A percentile compares a stretch with the other conserved stretches of the same genome.
Conservation (phyloP, 1,140 invertebrate genomes). For the Maconellicoccus hirsutus region DNA sequence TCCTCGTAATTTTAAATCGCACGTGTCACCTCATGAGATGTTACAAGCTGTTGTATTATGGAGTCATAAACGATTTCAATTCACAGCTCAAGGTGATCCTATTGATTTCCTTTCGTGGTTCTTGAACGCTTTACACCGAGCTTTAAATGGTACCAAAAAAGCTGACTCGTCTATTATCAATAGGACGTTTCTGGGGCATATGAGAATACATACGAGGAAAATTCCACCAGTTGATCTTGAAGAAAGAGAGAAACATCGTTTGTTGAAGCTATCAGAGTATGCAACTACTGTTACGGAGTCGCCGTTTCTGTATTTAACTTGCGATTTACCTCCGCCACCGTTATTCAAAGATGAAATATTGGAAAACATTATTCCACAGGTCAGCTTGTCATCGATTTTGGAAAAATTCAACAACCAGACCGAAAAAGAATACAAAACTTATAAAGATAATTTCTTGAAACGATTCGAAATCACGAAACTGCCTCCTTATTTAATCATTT, state of each 20-base stretch:
- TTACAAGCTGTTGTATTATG: conserved; percentile 96
- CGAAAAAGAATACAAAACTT: conserved; percentile 98
- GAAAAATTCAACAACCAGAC: conserved; percentile 91
- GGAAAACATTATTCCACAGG: conserved; percentile 98
- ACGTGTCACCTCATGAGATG: conserved; percentile 99
- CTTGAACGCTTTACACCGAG: conserved; percentile 82
- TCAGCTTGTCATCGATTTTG: conserved; percentile 84
- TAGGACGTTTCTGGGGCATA: conserved; percentile 87
- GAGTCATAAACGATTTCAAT: conserved; percentile 96
- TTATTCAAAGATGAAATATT: conserved; percentile 93
- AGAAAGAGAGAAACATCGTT: conserved; percentile 64
- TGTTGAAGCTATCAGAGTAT: conserved; percentile 75
- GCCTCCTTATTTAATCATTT: conserved; percentile 94
- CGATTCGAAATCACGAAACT: conserved; percentile 89
- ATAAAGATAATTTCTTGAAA: conserved; percentile 97
- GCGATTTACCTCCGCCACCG: conserved; percentile 90
- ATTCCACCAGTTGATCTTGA: conserved; percentile 86
- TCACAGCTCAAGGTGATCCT: conserved; percentile 97
- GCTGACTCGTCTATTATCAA: conserved; percentile 81
- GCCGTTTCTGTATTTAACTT: conserved; percentile 90
- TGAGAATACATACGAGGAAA: conserved; percentile 87
- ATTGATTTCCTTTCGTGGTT: conserved; percentile 96
- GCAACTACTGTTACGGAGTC: conserved; percentile 75
- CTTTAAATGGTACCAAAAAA: conserved; percentile 77
- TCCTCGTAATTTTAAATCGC: conserved; percentile 96